phyloP scores from a whole-genome alignment of 2,888 invertebrate genomes.

The Patella caerulea region DNA sequence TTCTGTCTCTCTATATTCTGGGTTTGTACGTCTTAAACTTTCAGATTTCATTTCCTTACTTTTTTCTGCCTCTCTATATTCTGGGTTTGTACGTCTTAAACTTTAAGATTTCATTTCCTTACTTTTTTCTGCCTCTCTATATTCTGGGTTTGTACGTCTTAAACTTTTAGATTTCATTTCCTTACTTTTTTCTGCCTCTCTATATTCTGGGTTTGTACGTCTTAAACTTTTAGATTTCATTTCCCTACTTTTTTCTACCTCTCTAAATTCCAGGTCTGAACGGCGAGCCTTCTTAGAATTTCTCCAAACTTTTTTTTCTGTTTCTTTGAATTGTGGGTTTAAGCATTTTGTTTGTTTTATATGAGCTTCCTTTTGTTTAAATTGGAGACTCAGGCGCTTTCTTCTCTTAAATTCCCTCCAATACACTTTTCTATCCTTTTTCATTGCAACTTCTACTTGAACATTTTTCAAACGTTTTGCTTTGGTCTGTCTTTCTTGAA shows the following conservation, averaged over 20 bases:
- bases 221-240: not conserved
- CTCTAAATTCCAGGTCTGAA: accelerated
- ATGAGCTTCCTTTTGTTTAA: too few relatives aligned
- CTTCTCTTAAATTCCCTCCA: too few relatives aligned
- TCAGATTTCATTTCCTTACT: not conserved
- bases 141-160: not conserved
- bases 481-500: too few relatives aligned
- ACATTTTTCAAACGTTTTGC: too few relatives aligned
- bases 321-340: not conserved
- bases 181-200: not conserved
- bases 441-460: too few relatives aligned
- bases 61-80: not conserved
- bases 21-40: not conserved
- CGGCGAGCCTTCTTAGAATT: not conserved
- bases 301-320: not conserved
- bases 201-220: not conserved
- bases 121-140: not conserved
- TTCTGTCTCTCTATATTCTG: not conserved
- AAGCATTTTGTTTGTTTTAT: not conserved
- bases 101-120: not conserved
- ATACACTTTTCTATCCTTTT: too few relatives aligned
- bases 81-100: too few relatives aligned
- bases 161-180: not conserved
- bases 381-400: too few relatives aligned
- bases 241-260: not conserved